Evolutionary conservation across 1,140 invertebrate genomes (phyloP).

Genomic region (Papilio xuthus): DNA sequence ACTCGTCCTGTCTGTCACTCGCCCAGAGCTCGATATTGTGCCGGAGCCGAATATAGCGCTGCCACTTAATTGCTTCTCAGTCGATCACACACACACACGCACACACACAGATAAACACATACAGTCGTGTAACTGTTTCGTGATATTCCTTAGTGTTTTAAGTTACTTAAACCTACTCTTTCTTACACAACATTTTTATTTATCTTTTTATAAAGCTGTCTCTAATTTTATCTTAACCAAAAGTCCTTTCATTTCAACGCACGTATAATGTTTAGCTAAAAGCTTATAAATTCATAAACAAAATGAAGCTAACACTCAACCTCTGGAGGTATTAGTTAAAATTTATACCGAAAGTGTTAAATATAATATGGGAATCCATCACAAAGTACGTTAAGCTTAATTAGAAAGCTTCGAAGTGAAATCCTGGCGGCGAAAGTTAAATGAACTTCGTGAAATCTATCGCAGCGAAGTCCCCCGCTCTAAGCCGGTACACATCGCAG

Average conservation of each 20-base stretch:
- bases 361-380: slow-evolving; percentile 16
- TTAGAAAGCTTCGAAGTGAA: slow-evolving; percentile 16
- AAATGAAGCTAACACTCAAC: background rate
- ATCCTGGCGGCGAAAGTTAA: slow-evolving; percentile 9
- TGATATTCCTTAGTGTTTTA: background rate
- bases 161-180: background rate
- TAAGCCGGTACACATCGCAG: background rate
- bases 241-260: too few species aligned
- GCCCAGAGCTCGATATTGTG: background rate
- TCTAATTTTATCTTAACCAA: too few species aligned
- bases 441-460: slow-evolving; percentile 23
- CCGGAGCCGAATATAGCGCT: background rate
- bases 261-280: background rate
- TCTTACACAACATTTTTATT: background rate
- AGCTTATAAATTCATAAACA: background rate
- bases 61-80: background rate
- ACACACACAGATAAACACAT: background rate
- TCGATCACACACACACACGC: background rate
- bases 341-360: background rate
- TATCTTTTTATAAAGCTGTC: background rate
- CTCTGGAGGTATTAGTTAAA: background rate
- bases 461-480: background rate
- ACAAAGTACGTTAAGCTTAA: slow-evolving; percentile 28
- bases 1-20: background rate
- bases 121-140: background rate